Evolutionary conservation across 2,888 invertebrate species (phyloP), one percentile per base, ranked within the genome.

Genomic region (Tuta absoluta): DNA sequence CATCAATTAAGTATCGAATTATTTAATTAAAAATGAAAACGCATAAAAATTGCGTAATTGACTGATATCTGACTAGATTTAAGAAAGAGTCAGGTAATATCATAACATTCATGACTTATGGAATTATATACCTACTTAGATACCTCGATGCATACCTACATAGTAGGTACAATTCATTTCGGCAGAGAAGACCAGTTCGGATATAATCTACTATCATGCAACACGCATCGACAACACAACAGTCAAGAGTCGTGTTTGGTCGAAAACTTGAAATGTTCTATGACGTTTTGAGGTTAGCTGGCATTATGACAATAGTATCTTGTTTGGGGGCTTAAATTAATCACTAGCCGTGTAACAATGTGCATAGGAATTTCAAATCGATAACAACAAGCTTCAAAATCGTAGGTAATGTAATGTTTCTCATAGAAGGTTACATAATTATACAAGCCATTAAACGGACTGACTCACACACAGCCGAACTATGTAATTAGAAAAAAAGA

Each of bases 221-320:
- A 78, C 69, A 62, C 75, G 63, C 76, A 76, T 73, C 56, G 65
- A 33, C 65, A 66, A 63, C 69, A 71, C 67, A 64, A 66, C 65
- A 65, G 57, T 64, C 51, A 63, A 10, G 37, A 69, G 73, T 82
- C 82, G 81, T 84, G 84, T 74, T 68, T 68, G 74, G 70, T 66
- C 68, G 69, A 66, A 64, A 65, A 67, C 74, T 68, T 72, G 71
- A 75, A 75, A 73, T 77, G 72, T 73, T 75, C 73, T 76, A 73
- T 79, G 80, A 77, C 78, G 75, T 77, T 78, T 80, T 75, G 80
- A 75, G 82, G 85, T 75, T 79, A 68, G 12, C 66, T 4, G 67
- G 69, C 71, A 72, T 69, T 69, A 73, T 67, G 75, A 77, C 74
- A 70, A 72, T 66, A 65, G 66, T 58, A 63, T 62, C 58, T 12